Base-by-base conservation (phyloP, 2,113 vertebrate species). In the Brachypodius melanocephalos region DNA sequence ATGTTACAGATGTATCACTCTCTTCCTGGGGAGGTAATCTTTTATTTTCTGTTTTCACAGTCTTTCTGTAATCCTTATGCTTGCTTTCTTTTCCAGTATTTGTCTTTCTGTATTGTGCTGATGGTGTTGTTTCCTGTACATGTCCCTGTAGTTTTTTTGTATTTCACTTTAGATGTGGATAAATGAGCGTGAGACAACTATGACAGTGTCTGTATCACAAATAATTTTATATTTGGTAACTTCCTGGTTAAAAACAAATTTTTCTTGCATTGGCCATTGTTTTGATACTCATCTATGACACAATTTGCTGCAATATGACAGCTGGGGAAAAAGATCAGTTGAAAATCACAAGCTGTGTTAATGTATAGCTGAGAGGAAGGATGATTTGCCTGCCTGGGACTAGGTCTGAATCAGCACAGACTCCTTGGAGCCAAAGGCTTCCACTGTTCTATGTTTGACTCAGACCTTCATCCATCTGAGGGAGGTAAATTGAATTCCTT, bases 401-500 rank as follows among this genome's bases (percentile, higher is more conserved):
- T 49, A 79, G 34, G 46, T 85, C 69, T 96, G 74, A 96, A 66
- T 43, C 38, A 74, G 63, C 54, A 52, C 63, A 95, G 93, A 94
- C 81, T 89, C 88, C 58, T 76, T 85, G 93, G 95, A 96, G 81
- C 75, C 84, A 82, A 20, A 82, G 43, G 19, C 77, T 94, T 87
- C 51, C 59, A 91, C 38, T 91, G 62, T 85, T 79, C n/a, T 63
- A 0, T 54, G 25, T 82, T 94, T 94, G 82, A 88, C 12, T 94
- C 45, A 75, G 61, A 75, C 48, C 25, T 82, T 91, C 78, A 57
- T 94, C 81, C 42, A 59, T 93, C 84, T 12, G 5, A 94, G 85
- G 71, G 54, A 79, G 58, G 76, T 59, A 91, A 93, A 94, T 93
- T 90, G 58, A 95, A 89, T 97, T 93, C 74, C 58, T 31, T 85